phyloP scores from a whole-genome alignment of 2,888 invertebrate genomes.

The Galeruca laticollis region DNA sequence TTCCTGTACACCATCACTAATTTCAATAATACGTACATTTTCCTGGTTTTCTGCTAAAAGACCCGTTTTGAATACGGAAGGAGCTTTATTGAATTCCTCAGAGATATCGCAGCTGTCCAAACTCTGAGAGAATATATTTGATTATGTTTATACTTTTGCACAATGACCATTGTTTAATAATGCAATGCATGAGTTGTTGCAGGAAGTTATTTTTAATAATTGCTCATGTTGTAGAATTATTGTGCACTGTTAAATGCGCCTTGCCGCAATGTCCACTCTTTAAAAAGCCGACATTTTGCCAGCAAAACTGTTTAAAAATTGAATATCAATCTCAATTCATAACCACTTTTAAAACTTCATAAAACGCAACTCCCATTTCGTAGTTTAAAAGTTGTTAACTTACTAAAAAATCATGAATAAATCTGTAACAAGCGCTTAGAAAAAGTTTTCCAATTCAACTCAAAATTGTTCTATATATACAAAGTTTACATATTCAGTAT shows the following conservation, averaged over 20 bases:
- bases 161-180: constrained; percentile 60
- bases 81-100: constrained; percentile 45
- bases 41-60: constrained; percentile 35
- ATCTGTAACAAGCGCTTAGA: not conserved
- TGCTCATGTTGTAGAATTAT: constrained; percentile 66
- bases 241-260: constrained; percentile 65
- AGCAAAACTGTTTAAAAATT: constrained; percentile 22
- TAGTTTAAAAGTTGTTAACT: constrained; percentile 2
- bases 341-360: not conserved
- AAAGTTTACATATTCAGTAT: not conserved
- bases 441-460: constrained; percentile 7
- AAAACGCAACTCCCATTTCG: not conserved
- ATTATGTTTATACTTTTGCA: constrained; percentile 53
- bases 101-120: constrained; percentile 46
- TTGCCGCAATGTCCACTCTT: constrained; percentile 64
- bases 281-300: constrained; percentile 36
- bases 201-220: constrained; percentile 61
- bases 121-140: constrained; percentile 16
- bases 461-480: not conserved
- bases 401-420: not conserved
- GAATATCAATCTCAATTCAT: constrained; percentile 13
- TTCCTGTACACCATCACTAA: not conserved
- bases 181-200: constrained; percentile 63
- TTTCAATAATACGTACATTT: constrained; percentile 21
- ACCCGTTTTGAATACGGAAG: constrained; percentile 37